A percentile compares a stretch with the other conserved stretches of the same genome.
Evolutionary conservation across 2,888 invertebrate genomes (phyloP).

Genomic region (Sesia apiformis): DNA sequence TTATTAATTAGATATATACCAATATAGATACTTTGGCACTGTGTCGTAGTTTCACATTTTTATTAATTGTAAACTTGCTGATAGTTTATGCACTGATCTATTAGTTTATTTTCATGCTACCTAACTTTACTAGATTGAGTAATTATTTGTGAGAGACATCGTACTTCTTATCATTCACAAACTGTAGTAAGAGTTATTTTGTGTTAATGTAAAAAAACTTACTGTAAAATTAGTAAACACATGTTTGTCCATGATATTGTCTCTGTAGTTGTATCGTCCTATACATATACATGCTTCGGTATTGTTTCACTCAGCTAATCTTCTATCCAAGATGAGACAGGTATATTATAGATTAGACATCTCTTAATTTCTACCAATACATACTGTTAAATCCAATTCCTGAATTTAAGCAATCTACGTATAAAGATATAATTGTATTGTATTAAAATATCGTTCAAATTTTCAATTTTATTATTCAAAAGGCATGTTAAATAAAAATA

Average conservation of each 20-base stretch:
- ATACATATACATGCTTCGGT: constrained; percentile 12
- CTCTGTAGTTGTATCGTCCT: constrained; percentile 11
- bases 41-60: constrained; percentile 23
- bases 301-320: constrained; percentile 19
- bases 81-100: constrained; percentile 18
- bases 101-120: constrained; percentile 16
- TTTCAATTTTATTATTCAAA: too few species aligned
- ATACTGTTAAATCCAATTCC: neutral
- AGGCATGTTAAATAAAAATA: too few species aligned
- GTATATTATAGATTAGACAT: constrained; percentile 10
- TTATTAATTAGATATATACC: too few species aligned
- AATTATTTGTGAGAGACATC: constrained; percentile 9
- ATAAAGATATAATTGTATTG: too few species aligned
- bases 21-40: constrained; percentile 23
- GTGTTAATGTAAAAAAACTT: constrained; percentile 14
- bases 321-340: constrained; percentile 40
- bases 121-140: constrained; percentile 6
- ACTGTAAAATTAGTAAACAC: constrained; percentile 8
- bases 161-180: constrained; percentile 13
- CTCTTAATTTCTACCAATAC: neutral
- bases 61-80: constrained; percentile 11
- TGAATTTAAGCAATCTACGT: too few species aligned
- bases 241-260: constrained; percentile 4
- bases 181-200: constrained; percentile 10
- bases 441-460: too few species aligned